These are phyloP conservation scores for Microplitis demolitor DNA, from an alignment of 1,140 invertebrate genomes.

Conservation along the genomic window DNA sequence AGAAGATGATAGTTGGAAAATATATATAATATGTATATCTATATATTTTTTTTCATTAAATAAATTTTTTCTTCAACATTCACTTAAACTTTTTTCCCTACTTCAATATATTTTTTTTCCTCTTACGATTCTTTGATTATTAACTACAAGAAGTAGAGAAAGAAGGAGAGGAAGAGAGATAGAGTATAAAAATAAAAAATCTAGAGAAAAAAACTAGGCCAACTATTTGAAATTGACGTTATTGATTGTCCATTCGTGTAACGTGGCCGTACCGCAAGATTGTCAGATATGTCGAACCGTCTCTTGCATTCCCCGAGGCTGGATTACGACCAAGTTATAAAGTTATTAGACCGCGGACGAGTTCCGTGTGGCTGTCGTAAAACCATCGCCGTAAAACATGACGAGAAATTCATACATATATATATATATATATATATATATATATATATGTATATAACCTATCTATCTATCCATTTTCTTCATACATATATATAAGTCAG, in stretches of 20 bases:
- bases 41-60: background rate
- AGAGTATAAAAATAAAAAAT: no score
- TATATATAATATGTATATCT: background rate
- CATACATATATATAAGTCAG: no score
- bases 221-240: background rate
- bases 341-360: constrained; percentile 13
- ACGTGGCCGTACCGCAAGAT: background rate
- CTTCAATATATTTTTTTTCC: background rate
- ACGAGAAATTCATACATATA: background rate
- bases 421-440: background rate
- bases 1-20: background rate
- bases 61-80: background rate
- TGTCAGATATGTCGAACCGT: constrained; percentile 9
- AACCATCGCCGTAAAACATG: background rate
- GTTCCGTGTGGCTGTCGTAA: constrained; percentile 8
- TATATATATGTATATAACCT: background rate
- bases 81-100: background rate
- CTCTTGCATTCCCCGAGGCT: constrained; percentile 1
- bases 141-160: background rate
- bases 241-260: constrained; percentile 7
- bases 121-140: background rate
- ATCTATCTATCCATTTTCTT: no score
- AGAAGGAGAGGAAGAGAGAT: no score
- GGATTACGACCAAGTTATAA: constrained; percentile 13
- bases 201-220: background rate